Evolutionary conservation across 2,797 vertebrate species (phyloP).

Genomic region (Darevskia nairensis): DNA sequence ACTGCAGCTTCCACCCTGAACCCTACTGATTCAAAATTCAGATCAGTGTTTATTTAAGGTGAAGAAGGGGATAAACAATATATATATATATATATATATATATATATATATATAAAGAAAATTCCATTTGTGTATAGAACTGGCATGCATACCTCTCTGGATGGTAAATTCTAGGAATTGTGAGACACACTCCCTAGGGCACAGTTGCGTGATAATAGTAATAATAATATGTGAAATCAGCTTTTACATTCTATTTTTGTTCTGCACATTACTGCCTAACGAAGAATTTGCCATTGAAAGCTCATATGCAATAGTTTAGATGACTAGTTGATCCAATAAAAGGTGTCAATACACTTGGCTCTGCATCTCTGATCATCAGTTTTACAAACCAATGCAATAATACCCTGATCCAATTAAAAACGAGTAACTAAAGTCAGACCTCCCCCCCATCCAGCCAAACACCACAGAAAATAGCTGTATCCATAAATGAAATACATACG

Average conservation of each 20-base stretch:
- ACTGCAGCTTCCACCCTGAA: neutral
- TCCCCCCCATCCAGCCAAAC: neutral
- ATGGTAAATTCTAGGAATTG: neutral
- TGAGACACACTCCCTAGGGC: neutral
- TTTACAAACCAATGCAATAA: neutral
- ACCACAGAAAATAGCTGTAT: neutral
- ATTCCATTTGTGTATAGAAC: neutral
- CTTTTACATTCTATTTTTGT: neutral
- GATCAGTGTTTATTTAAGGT: neutral
- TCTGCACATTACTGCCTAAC: neutral
- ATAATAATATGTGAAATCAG: neutral
- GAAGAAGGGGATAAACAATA: neutral
- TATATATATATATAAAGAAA: too few relatives aligned
- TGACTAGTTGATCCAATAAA: neutral
- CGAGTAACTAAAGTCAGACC: neutral
- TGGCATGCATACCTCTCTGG: neutral
- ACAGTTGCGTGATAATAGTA: neutral
- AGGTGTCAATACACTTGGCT: neutral
- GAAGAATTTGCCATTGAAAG: neutral
- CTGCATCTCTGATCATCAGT: neutral
- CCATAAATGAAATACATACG: neutral
- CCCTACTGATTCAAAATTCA: neutral
- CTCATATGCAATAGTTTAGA: neutral
- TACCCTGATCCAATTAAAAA: neutral
- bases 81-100: too few relatives aligned